A percentile compares a stretch with the other conserved stretches of the same genome.
Conservation (phyloP, 30 jellyfish, hydroid and myxozoan genomes). For the Rhopilema esculentum region DNA sequence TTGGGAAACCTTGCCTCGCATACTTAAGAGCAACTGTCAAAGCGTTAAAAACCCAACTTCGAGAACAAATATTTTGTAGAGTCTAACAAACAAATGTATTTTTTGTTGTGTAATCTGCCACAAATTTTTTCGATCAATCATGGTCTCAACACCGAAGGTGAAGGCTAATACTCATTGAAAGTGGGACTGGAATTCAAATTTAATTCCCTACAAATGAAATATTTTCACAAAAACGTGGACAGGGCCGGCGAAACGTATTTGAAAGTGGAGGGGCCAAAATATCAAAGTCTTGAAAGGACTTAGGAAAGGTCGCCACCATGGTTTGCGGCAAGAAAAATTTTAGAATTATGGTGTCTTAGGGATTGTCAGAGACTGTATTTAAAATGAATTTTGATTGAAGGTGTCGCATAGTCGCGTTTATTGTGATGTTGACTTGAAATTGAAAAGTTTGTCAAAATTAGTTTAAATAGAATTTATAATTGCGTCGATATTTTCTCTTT, state of each 20-base stretch:
- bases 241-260: not conserved
- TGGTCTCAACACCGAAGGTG: not conserved
- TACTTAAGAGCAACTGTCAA: not conserved
- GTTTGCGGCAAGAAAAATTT: not conserved
- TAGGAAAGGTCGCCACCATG: not conserved
- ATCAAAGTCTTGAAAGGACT: not conserved
- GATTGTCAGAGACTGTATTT: not conserved
- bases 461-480: not conserved
- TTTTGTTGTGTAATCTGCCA: not conserved
- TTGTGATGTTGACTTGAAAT: not conserved
- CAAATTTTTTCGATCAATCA: not conserved
- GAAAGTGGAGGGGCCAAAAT: not conserved
- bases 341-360: not conserved
- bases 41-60: constrained; percentile 1
- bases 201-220: not conserved
- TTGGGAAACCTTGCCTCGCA: constrained; percentile 19
- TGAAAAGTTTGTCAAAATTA: not conserved
- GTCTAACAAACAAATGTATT: not conserved
- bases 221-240: not conserved
- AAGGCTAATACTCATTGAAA: not conserved
- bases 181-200: not conserved
- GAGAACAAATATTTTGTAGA: not conserved
- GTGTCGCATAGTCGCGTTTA: not conserved
- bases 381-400: not conserved
- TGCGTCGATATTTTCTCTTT: not conserved